phyloP scores from a whole-genome alignment of 2,113 vertebrate genomes.

The Bubo bubo region DNA sequence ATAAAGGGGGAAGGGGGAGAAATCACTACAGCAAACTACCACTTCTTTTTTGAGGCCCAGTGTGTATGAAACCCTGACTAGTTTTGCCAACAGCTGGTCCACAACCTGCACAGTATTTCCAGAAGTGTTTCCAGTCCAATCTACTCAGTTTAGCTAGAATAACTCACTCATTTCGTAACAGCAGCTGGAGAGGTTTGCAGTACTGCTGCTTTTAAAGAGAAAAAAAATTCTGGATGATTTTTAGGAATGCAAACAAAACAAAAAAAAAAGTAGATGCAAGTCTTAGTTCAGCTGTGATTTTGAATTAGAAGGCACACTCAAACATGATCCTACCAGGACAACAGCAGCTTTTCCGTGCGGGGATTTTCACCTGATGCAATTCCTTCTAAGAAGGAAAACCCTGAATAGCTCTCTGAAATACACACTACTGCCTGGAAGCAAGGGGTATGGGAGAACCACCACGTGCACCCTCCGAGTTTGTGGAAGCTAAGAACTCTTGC shows the following conservation, averaged over 20 bases:
- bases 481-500: not conserved
- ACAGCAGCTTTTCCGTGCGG: not conserved
- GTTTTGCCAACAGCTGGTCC: constrained; percentile 50
- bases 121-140: constrained; percentile 48
- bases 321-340: not conserved
- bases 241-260: constrained; percentile 45
- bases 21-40: not conserved
- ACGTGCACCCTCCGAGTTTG: fast-evolving
- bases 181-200: constrained; percentile 51
- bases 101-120: constrained; percentile 48
- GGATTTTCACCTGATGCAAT: not conserved
- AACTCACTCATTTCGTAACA: constrained; percentile 1
- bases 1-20: fast-evolving
- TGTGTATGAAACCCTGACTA: not conserved
- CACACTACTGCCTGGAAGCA: not conserved
- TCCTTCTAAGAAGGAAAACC: not conserved
- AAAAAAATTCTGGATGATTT: constrained; percentile 31
- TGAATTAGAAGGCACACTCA: not conserved
- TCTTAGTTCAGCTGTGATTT: constrained; percentile 21
- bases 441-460: fast-evolving
- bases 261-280: not conserved
- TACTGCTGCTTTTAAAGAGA: constrained; percentile 23
- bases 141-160: constrained; percentile 38
- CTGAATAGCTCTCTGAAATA: not conserved
- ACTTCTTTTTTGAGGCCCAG: not conserved